Conservation (phyloP, 2,113 vertebrate species). For the Xiphias gladius region DNA sequence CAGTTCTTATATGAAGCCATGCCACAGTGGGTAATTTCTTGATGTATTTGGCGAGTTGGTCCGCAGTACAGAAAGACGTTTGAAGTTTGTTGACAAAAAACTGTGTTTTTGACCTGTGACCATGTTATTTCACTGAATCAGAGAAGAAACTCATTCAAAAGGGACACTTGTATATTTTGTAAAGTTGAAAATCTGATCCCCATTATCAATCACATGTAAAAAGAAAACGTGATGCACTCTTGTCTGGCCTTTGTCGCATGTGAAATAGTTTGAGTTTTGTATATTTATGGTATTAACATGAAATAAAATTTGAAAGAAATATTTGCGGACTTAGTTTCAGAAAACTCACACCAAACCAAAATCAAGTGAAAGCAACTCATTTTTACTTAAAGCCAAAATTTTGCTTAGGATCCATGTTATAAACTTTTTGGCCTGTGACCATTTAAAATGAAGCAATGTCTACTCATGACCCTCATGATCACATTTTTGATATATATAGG, state of each 20-base stretch:
- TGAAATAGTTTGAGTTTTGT: conserved; percentile 96
- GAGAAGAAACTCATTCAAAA: conserved; percentile 84
- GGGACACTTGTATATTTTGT: conserved; percentile 97
- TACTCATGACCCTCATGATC: no score
- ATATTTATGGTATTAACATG: conserved; percentile 99
- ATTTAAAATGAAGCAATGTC: background rate
- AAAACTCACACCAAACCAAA: no score
- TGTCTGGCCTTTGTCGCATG: conserved; percentile 93
- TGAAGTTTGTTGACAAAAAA: conserved; percentile 54
- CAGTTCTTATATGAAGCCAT: conserved; percentile 55
- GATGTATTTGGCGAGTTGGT: conserved; percentile 57
- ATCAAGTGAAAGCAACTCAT: background rate
- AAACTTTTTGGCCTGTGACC: background rate
- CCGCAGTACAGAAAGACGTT: conserved; percentile 44
- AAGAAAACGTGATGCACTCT: conserved; percentile 86
- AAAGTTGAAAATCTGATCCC: conserved; percentile 86
- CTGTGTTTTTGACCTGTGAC: conserved; percentile 62
- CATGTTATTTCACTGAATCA: conserved; percentile 73
- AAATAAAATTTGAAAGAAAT: conserved; percentile 86
- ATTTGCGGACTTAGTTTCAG: conserved; percentile 20
- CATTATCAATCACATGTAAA: conserved; percentile 88
- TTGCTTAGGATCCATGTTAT: background rate
- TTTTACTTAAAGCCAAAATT: background rate
- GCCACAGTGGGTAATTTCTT: conserved; percentile 52
- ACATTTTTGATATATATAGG: no score